Conservation (phyloP, 2,113 vertebrate genomes). For the Abramis brama region DNA sequence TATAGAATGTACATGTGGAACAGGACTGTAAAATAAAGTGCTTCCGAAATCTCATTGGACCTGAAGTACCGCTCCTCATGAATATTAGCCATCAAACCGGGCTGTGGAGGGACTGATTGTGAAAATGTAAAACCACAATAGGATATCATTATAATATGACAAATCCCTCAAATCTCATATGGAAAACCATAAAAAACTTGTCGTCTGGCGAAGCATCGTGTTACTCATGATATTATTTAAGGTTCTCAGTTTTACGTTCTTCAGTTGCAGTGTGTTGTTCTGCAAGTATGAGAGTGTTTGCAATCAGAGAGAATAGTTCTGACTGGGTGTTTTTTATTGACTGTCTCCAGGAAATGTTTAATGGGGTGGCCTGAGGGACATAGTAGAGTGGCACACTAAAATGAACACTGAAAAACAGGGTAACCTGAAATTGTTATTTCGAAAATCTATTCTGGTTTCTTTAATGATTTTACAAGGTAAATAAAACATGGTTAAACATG, state of each 20-base stretch:
- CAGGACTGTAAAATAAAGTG: too few relatives aligned
- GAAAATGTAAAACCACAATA: too few relatives aligned
- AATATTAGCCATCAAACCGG: not conserved
- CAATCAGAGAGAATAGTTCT: not conserved
- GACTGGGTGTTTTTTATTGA: not conserved
- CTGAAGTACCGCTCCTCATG: not conserved
- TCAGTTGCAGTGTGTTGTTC: not conserved
- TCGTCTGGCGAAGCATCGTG: not conserved
- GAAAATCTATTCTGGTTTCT: not conserved
- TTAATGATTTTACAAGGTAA: not conserved
- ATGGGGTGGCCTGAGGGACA: not conserved
- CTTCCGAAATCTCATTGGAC: not conserved
- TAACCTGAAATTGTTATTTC: not conserved
- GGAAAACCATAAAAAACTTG: not conserved
- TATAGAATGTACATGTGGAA: too few relatives aligned
- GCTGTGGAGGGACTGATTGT: too few relatives aligned
- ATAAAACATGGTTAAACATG: not conserved
- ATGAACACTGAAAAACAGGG: not conserved
- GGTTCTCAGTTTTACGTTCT: not conserved
- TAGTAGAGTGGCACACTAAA: too few relatives aligned
- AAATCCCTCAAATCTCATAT: not conserved
- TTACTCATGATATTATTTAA: not conserved
- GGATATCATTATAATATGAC: not conserved
- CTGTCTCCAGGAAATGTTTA: not conserved
- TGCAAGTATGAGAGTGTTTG: not conserved